Evolutionary conservation across 2,113 vertebrate genomes (phyloP), one percentile per base, ranked within the genome.

Genomic region (Sisor rabdophorus): DNA sequence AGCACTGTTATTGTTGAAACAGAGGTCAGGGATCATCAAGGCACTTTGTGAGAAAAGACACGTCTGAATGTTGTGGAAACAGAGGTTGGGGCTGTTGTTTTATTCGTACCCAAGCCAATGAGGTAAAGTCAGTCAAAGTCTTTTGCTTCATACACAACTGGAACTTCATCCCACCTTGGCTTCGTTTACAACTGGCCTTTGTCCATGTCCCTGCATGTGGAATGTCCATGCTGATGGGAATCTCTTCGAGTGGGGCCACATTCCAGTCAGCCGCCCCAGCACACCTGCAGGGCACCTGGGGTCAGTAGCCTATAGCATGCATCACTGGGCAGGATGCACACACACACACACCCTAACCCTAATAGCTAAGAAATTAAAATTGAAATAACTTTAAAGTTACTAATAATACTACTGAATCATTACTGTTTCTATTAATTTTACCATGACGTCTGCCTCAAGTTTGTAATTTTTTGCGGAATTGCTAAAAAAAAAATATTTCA

Each of bases 251-350:
- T 73, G 81, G 77, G 82, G 76, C 78, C 82, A 82, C 87, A 87
- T 88, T 89, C 85, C 88, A 83, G 73, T 80, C 85, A 80, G 78
- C 63, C 50, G 82, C 79, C 86, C 80, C 76, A 26, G 80, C 89
- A 90, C 90, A 92, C 91, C 91, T 92, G 91, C 87, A 88, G 89
- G 87, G 89, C 86, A 88, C 88, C 89, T 87, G 90, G 88, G 91
- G 89, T 89, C 87, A 89, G 54, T 63, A 16, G 74, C 56, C 76
- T 79, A 71, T 78, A 50, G 22, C 71, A 77, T 19, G 82, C 82
- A 79, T 76, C 73, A 56, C 82, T 84, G 74, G 70, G 32, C 59
- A 83, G 56, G 81, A 36, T 7, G 7, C 8, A 60, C 59, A 58
- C 53, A 60, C 63, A 56, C 47, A 32, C 56, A 58, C 28, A 24